Conservation (phyloP, 2,113 vertebrate species). For the Misgurnus mizolepis region DNA sequence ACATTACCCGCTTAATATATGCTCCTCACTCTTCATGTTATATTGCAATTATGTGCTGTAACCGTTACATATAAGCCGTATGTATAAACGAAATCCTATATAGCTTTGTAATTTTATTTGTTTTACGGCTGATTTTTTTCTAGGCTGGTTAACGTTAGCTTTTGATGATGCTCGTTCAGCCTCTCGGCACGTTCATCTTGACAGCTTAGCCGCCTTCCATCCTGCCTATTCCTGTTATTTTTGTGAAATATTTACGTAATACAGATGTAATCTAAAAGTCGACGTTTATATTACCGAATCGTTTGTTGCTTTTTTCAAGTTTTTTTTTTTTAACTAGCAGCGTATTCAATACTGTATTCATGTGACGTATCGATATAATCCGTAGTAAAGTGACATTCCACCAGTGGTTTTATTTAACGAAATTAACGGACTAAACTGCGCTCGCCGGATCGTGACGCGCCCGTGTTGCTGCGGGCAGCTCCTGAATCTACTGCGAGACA, state of each 20-base stretch:
- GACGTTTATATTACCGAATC: background rate
- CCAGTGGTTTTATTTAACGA: background rate
- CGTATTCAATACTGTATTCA: background rate
- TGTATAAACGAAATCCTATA: constrained; percentile 3
- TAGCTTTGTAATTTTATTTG: background rate
- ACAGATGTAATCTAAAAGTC: background rate
- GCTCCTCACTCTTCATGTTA: background rate
- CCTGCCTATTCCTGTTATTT: background rate
- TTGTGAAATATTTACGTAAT: background rate
- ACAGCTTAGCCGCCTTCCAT: background rate
- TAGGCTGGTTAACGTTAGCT: background rate
- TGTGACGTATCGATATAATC: background rate
- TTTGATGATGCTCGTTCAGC: background rate
- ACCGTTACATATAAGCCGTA: background rate
- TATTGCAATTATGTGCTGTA: background rate
- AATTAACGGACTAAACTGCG: background rate
- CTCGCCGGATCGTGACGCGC: background rate
- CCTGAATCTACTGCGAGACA: constrained; percentile 2
- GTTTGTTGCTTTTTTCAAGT: background rate
- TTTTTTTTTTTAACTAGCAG: background rate
- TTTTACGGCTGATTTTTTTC: background rate
- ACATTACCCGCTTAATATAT: constrained; percentile 24
- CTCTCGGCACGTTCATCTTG: constrained; percentile 1
- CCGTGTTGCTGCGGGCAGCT: background rate
- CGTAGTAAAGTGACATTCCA: background rate